A percentile compares a stretch with the other conserved stretches of the same genome.
phyloP scores from a whole-genome alignment of 2,888 invertebrate species.

The Eudasyphora cyanicolor region DNA sequence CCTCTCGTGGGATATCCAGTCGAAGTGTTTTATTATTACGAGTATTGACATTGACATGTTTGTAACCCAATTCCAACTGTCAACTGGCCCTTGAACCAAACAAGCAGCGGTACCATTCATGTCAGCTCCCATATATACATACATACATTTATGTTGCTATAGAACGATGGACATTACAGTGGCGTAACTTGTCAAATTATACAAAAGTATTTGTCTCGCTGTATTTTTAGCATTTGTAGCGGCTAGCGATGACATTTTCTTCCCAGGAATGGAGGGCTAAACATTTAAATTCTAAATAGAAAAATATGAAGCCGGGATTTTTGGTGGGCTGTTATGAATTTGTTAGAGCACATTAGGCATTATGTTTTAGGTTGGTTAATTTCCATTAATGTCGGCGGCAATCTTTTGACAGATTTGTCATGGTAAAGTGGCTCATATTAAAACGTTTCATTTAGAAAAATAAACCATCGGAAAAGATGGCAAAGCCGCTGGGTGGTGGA shows the following conservation, averaged over 20 bases:
- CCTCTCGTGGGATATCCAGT: conserved; percentile 8
- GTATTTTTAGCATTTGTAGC: conserved; percentile 37
- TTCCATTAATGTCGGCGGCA: conserved; percentile 63
- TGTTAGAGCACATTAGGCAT: conserved; percentile 60
- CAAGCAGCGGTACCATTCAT: conserved; percentile 3
- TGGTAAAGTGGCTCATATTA: conserved; percentile 65
- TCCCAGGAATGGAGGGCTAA: conserved; percentile 36
- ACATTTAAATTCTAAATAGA: background rate
- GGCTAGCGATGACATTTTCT: conserved; percentile 49
- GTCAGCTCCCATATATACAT: conserved; percentile 4
- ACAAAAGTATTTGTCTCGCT: too few relatives aligned
- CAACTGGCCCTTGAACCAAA: conserved; percentile 52
- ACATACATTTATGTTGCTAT: too few relatives aligned
- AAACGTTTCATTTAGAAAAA: conserved; percentile 2
- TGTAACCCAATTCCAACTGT: conserved; percentile 58
- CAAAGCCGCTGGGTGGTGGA: too few relatives aligned
- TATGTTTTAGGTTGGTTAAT: conserved; percentile 63
- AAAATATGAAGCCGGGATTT: background rate
- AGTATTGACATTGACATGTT: conserved; percentile 53
- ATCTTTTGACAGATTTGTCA: conserved; percentile 77
- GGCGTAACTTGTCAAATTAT: conserved; percentile 56
- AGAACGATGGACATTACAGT: too few relatives aligned
- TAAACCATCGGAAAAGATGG: background rate
- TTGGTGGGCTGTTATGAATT: conserved; percentile 64
- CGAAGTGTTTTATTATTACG: conserved; percentile 23